These are phyloP conservation scores for Danio aesculapii DNA, from an alignment of 2,797 vertebrate genomes.

Conservation along the genomic window DNA sequence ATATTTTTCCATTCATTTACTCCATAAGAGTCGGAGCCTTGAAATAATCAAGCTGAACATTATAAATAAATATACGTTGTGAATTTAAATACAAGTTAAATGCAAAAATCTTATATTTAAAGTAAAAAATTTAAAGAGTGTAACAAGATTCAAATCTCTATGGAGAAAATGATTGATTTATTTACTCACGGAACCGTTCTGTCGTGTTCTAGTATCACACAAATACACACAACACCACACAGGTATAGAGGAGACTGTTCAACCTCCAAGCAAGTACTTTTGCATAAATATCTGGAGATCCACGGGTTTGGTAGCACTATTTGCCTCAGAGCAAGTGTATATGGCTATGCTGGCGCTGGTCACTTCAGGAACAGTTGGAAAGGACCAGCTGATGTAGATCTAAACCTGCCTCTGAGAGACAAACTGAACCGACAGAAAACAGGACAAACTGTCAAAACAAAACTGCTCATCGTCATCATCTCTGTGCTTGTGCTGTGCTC, in stretches of 20 bases:
- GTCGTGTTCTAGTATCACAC: constrained; percentile 17
- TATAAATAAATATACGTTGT: background rate
- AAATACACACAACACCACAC: constrained; percentile 17
- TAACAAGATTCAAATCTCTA: background rate
- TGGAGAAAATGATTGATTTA: constrained; percentile 6
- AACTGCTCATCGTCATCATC: constrained; percentile 48
- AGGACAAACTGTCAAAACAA: constrained; percentile 44
- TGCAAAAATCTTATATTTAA: background rate
- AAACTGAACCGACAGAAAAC: constrained; percentile 50
- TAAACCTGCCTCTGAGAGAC: constrained; percentile 37
- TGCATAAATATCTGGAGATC: background rate
- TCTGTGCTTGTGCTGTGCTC: constrained; percentile 67
- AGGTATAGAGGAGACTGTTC: constrained; percentile 21
- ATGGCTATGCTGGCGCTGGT: background rate
- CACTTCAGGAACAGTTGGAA: constrained; percentile 36
- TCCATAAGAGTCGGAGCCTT: background rate
- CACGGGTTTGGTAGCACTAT: constrained; percentile 32
- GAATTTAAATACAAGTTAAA: constrained; percentile 12
- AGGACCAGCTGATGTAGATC: constrained; percentile 10
- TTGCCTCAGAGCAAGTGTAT: constrained; percentile 23
- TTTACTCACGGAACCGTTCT: background rate
- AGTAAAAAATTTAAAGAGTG: background rate
- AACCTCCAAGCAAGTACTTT: background rate
- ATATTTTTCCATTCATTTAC: constrained; percentile 25
- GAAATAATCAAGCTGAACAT: background rate